Conservation (phyloP, 2,888 invertebrate species). For the Drosophila macrothrix region DNA sequence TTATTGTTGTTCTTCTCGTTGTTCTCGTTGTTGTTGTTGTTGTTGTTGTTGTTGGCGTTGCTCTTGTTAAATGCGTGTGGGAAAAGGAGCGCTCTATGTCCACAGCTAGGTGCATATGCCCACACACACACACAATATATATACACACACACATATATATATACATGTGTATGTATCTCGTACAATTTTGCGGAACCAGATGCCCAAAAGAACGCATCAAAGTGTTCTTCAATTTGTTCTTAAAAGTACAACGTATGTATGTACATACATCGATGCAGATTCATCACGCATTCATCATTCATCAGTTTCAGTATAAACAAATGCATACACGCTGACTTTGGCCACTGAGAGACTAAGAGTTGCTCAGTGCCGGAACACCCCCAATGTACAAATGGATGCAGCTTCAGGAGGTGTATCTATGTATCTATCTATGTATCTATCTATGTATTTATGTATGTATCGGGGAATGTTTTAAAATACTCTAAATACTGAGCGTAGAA, state of each 20-base stretch:
- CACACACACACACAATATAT: background rate
- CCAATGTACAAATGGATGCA: background rate
- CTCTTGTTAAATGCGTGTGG: slow-evolving; percentile 50
- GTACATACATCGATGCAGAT: background rate
- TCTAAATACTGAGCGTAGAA: background rate
- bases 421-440: background rate
- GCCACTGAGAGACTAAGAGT: background rate
- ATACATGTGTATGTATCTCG: background rate
- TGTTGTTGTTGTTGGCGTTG: slow-evolving; percentile 10
- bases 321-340: background rate
- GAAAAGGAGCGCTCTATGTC: slow-evolving; percentile 59
- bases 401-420: background rate
- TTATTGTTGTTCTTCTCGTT: slow-evolving; percentile 1
- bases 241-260: background rate
- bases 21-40: slow-evolving; percentile 18
- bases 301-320: background rate
- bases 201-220: background rate
- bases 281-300: background rate
- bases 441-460: background rate
- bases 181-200: background rate
- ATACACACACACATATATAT: background rate
- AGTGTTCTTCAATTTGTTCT: background rate
- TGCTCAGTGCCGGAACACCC: background rate
- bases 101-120: background rate
- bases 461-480: too few species aligned